Evolutionary conservation across 2,113 vertebrate species (phyloP).

Genomic region (Hyla sarda): DNA sequence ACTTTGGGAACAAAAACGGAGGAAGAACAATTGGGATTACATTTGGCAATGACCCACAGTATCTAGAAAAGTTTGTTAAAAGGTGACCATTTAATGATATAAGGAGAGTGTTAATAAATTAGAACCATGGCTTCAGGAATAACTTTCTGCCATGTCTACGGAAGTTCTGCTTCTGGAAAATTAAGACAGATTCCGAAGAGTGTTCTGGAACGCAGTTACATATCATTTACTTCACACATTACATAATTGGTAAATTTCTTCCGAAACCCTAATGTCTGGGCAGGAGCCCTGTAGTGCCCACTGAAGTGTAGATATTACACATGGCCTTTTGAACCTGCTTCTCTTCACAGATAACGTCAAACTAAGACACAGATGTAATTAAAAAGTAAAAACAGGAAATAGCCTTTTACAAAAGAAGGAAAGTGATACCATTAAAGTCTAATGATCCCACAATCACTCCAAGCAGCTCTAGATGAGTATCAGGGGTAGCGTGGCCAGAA

Average conservation of each 20-base stretch:
- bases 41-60: too few relatives aligned
- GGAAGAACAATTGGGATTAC: too few relatives aligned
- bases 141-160: background rate
- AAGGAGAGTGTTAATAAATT: too few relatives aligned
- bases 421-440: background rate
- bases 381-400: slow-evolving; percentile 23
- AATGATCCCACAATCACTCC: background rate
- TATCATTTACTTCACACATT: background rate
- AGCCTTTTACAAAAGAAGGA: background rate
- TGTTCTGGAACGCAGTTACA: background rate
- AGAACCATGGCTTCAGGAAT: background rate
- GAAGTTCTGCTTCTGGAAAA: background rate
- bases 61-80: too few relatives aligned
- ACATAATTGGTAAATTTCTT: background rate
- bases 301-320: background rate
- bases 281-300: background rate
- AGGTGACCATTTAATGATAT: too few relatives aligned
- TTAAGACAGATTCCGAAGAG: background rate
- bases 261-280: background rate
- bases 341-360: background rate
- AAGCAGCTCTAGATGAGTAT: background rate
- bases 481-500: background rate
- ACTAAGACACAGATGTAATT: background rate
- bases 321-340: background rate
- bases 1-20: too few relatives aligned